Evolutionary conservation across 2,888 invertebrate genomes (phyloP).

Genomic region (Tolmerus cingulatus): DNA sequence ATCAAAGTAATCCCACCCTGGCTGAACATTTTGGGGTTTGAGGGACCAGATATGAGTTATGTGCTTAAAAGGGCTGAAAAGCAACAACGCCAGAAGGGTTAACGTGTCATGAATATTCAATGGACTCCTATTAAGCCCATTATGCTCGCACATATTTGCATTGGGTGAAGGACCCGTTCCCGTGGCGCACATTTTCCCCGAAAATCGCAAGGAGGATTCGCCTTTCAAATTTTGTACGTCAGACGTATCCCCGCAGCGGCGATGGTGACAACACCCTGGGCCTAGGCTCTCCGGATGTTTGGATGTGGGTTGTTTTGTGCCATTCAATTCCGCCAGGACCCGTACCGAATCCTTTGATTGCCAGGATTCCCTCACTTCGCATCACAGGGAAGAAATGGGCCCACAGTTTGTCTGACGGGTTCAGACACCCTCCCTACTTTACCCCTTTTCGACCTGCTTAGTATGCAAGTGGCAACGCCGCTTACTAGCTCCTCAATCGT

Average conservation of each 20-base stretch:
- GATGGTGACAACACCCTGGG: neutral
- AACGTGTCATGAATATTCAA: slow-evolving; percentile 49
- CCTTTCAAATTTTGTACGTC: slow-evolving; percentile 12
- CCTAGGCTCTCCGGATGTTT: neutral
- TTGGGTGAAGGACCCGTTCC: neutral
- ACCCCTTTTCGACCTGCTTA: slow-evolving; percentile 9
- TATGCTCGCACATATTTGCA: slow-evolving; percentile 35
- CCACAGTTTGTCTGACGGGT: neutral
- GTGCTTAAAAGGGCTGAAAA: slow-evolving; percentile 41
- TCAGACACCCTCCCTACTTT: neutral
- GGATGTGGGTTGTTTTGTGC: neutral
- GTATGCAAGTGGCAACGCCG: slow-evolving; percentile 20
- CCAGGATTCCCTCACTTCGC: neutral
- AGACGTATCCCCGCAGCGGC: neutral
- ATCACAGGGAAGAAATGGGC: neutral
- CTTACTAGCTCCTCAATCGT: slow-evolving; percentile 7
- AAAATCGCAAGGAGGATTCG: slow-evolving; percentile 9
- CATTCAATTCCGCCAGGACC: slow-evolving; percentile 22
- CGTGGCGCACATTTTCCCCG: neutral
- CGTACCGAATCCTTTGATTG: slow-evolving; percentile 3
- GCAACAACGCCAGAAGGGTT: slow-evolving; percentile 47
- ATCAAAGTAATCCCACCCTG: slow-evolving; percentile 2
- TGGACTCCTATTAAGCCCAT: slow-evolving; percentile 43
- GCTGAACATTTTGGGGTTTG: neutral
- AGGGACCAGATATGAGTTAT: neutral